Percentiles rank a stretch among this genome's conserved stretches.
Evolutionary conservation across 2,888 invertebrate species (phyloP).

Genomic region (Pelosia muscerda): DNA sequence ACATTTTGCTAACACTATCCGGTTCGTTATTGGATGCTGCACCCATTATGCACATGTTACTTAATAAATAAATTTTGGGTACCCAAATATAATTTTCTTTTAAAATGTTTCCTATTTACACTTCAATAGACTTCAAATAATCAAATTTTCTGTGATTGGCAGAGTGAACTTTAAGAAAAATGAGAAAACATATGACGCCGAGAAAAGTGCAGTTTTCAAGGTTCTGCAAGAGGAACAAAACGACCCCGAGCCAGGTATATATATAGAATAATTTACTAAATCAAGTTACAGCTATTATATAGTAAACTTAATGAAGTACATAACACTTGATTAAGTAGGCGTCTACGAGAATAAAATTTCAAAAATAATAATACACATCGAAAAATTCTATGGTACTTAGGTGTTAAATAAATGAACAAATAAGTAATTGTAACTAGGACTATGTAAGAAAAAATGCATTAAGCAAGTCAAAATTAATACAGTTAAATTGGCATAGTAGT

Average conservation of each 20-base stretch:
- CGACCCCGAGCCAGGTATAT: constrained; percentile 93
- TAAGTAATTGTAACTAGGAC: background rate
- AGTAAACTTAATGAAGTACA: constrained; percentile 7
- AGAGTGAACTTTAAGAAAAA: constrained; percentile 99
- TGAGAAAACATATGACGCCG: constrained; percentile 94
- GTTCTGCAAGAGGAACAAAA: constrained; percentile 96
- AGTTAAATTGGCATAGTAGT: constrained; percentile 68
- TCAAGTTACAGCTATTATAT: constrained; percentile 17
- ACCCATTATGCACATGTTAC: background rate
- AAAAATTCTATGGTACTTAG: background rate
- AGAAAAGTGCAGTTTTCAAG: constrained; percentile 96
- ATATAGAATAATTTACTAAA: constrained; percentile 53
- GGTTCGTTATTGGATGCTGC: constrained; percentile 5
- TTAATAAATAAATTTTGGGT: background rate
- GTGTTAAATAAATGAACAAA: background rate
- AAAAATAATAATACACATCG: too few relatives aligned
- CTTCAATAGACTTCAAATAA: background rate
- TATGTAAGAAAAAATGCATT: constrained; percentile 2
- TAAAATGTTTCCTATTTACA: background rate
- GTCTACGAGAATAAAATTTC: background rate
- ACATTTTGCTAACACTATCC: constrained; percentile 46
- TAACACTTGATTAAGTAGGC: constrained; percentile 2
- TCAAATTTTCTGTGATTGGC: constrained; percentile 50
- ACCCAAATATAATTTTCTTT: background rate
- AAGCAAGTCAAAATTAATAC: constrained; percentile 49